Evolutionary conservation across 2,113 vertebrate genomes (phyloP), one percentile per base, ranked within the genome.

Genomic region (Odocoileus virginianus): DNA sequence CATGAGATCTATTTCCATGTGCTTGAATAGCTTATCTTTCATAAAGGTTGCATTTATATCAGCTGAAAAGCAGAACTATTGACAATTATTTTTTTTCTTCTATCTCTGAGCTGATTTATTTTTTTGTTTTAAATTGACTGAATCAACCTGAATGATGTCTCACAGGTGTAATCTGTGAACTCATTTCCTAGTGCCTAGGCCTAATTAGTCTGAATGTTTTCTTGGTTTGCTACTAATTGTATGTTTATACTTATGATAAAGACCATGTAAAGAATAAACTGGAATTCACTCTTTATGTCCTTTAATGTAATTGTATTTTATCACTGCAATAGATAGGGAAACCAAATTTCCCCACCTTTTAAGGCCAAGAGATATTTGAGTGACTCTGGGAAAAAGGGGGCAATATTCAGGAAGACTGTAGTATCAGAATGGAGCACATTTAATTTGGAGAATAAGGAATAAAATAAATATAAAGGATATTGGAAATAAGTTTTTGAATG

Each of bases 151-250:
- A 60, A 67, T 86, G 33, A 28, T 89, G 5, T 93, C 71, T 91
- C 71, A 47, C 1, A 89, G 91, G 33, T 14, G 28, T 58, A 71
- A 61, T 86, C 61, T 85, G 6, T 61, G 43, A 87, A 86, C 40
- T 97, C 16, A 33, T 89, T 17, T 95, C 36, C 54, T 92, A 36
- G n/a, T 78, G 27, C 71, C 78, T 55, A 83, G 57, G 71, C 82
- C 47, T 89, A 79, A 89, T 95, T 97, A 95, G 54, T 94, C 17
- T 78, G 74, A 87, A 91, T 36, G 47, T 60, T 91, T 57, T 50
- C 54, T 94, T 84, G 33, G 16, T 90, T 95, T 97, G 28, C 55
- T 93, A 40, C 28, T 95, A 95, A 85, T 76, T 83, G 6, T 91
- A 47, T 84, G 74, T 82, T 97, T 94, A 45, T 16, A 57, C 21